These are phyloP conservation scores for Nerophis ophidion DNA, from an alignment of 2,113 vertebrate genomes.

Conservation along the genomic window DNA sequence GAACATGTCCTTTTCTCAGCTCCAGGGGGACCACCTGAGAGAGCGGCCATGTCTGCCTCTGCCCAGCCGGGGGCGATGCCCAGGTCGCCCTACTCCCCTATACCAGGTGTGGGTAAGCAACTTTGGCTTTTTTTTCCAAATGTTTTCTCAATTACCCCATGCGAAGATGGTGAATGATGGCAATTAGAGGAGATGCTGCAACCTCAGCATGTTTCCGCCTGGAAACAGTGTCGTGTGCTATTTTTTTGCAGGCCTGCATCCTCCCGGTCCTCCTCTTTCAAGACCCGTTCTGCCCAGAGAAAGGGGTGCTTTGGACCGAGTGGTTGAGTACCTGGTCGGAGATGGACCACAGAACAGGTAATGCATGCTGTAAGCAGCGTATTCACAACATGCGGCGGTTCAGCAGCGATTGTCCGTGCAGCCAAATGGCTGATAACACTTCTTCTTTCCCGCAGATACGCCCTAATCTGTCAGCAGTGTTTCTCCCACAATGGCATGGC, in stretches of 20 bases:
- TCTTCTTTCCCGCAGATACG: conserved; percentile 74
- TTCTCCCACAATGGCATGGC: conserved; percentile 99
- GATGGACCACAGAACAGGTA: conserved; percentile 98
- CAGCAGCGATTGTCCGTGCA: background rate
- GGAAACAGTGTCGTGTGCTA: background rate
- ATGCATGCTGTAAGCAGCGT: background rate
- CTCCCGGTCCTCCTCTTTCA: conserved; percentile 90
- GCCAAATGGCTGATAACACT: background rate
- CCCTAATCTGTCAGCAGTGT: conserved; percentile 95
- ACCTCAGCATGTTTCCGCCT: background rate
- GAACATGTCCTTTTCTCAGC: conserved; percentile 67
- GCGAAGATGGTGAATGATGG: too few species aligned
- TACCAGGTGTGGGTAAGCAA: conserved; percentile 86
- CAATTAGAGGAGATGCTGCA: too few species aligned
- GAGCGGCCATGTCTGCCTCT: conserved; percentile 58
- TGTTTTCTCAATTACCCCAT: too few species aligned
- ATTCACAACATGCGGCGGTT: conserved; percentile 1
- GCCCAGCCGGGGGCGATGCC: conserved; percentile 56
- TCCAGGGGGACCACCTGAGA: conserved; percentile 86
- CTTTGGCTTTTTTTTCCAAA: background rate
- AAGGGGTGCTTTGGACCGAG: conserved; percentile 83
- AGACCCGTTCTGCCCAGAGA: conserved; percentile 90
- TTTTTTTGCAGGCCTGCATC: conserved; percentile 77
- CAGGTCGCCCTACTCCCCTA: conserved; percentile 78
- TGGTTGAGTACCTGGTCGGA: conserved; percentile 94